Evolutionary conservation across 2,797 vertebrate genomes (phyloP).

Genomic region (Synaphobranchus kaupii): DNA sequence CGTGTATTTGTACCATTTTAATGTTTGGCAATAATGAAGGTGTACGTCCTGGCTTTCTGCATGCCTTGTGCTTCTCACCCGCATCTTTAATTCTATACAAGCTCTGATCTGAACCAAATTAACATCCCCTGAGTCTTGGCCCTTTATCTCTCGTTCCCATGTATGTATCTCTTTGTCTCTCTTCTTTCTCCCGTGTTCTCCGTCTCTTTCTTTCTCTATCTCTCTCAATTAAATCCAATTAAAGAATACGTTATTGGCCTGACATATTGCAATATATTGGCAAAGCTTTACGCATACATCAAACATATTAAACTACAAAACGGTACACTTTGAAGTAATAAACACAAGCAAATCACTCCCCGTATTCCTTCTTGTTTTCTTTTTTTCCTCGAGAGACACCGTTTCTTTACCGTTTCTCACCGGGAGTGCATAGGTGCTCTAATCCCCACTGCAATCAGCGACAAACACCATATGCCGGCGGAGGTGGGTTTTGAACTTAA

Average conservation of each 20-base stretch:
- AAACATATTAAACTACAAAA: neutral
- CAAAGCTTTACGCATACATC: neutral
- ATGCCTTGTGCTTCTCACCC: neutral
- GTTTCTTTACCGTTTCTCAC: neutral
- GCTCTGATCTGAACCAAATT: neutral
- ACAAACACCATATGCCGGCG: neutral
- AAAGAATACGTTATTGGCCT: neutral
- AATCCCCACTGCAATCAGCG: neutral
- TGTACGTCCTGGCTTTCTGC: neutral
- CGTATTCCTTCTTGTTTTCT: neutral
- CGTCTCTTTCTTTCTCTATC: neutral
- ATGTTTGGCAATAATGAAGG: neutral
- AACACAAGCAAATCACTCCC: slow-evolving; percentile 6
- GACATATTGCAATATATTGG: neutral
- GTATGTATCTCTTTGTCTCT: neutral
- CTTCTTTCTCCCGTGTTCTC: neutral
- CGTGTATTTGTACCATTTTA: neutral
- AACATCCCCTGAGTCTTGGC: neutral
- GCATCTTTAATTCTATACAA: neutral
- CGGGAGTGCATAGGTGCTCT: too few species aligned
- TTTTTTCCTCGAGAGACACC: slow-evolving; percentile 30
- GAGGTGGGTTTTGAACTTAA: neutral
- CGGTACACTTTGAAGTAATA: neutral
- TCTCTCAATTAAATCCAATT: slow-evolving; percentile 37
- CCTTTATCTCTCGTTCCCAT: neutral